These are phyloP conservation scores for Sapayoa aenigma DNA, from an alignment of 2,113 vertebrate species.

Conservation along the genomic window DNA sequence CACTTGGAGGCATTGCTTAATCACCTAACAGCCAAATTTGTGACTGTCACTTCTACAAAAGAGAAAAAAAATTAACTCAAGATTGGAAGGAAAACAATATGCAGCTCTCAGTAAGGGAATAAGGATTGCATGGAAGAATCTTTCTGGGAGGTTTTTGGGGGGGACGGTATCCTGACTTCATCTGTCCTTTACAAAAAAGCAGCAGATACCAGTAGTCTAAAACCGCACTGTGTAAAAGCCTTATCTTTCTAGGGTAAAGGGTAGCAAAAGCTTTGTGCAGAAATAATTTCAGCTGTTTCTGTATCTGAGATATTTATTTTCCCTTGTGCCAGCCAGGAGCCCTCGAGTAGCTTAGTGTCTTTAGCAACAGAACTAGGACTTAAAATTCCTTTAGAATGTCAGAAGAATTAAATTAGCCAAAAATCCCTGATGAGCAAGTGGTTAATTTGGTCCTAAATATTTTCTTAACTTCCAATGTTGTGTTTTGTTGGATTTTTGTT, in stretches of 20 bases:
- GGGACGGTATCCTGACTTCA: not conserved
- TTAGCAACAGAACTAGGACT: not conserved
- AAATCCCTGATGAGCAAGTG: not conserved
- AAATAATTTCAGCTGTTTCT: not conserved
- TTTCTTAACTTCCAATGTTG: not conserved
- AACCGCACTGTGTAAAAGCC: not conserved
- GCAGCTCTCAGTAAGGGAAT: not conserved
- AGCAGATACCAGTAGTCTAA: not conserved
- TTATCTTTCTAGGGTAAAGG: not conserved
- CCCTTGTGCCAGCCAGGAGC: not conserved
- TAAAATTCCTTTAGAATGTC: not conserved
- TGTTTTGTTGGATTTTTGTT: not conserved
- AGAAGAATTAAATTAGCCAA: not conserved
- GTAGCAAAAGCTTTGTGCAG: not conserved
- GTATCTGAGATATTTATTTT: not conserved
- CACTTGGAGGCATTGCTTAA: slow-evolving; percentile 1
- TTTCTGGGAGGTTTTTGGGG: rapidly evolving
- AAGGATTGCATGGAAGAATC: not conserved
- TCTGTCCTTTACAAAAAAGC: not conserved
- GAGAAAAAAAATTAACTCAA: not conserved
- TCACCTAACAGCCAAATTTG: not conserved
- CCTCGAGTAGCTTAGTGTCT: not conserved
- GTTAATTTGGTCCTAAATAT: not conserved
- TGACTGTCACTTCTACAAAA: not conserved
- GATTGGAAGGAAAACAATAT: rapidly evolving